Conservation (phyloP, 2,113 vertebrate genomes). For the Limnothrissa miodon region DNA sequence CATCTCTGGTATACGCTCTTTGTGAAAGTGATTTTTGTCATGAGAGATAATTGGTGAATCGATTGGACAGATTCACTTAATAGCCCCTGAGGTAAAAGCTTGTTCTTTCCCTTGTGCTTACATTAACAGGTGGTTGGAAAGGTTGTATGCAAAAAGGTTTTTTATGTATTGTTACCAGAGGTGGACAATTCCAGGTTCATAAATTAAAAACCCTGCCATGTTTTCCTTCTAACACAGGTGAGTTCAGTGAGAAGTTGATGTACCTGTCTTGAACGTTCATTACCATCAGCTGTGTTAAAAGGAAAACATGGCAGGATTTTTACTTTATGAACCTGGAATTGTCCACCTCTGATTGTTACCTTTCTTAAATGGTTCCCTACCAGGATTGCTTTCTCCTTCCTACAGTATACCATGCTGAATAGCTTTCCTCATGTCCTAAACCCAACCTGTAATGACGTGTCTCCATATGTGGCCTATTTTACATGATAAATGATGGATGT, state of each 20-base stretch:
- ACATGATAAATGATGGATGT: conserved; percentile 6
- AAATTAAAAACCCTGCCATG: no score
- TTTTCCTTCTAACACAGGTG: no score
- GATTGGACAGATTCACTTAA: neutral
- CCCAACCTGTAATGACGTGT: conserved; percentile 3
- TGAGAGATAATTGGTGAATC: neutral
- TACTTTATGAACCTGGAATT: no score
- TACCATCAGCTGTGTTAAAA: no score
- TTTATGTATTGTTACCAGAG: neutral
- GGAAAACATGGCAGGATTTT: no score
- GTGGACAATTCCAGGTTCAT: no score
- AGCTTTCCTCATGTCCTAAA: neutral
- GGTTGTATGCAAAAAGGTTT: neutral
- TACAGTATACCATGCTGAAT: neutral
- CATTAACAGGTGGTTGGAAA: neutral
- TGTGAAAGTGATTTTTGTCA: neutral
- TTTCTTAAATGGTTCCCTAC: neutral
- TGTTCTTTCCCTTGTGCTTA: neutral
- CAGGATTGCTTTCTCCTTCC: neutral
- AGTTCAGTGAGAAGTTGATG: no score
- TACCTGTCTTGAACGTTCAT: no score
- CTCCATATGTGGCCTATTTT: conserved; percentile 17
- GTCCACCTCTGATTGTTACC: no score
- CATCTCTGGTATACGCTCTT: neutral
- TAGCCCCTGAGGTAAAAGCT: neutral